Percentiles rank a stretch among this genome's conserved stretches.
Conservation (phyloP, 2,113 vertebrate genomes). For the Macroglossus sobrinus region DNA sequence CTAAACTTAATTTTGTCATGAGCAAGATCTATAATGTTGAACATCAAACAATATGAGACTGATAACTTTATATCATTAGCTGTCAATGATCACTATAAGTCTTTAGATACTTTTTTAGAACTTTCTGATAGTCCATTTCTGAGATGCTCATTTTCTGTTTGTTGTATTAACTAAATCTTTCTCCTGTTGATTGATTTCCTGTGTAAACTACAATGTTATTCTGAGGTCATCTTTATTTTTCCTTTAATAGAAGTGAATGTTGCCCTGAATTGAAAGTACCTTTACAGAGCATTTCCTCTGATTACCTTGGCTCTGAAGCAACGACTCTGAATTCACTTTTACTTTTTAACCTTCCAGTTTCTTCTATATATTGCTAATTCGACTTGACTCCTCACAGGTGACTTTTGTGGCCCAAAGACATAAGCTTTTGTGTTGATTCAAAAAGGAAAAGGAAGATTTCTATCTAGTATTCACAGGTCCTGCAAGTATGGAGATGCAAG, state of each 20-base stretch:
- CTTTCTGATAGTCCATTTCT: not conserved
- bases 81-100: not conserved
- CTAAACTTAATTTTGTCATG: not conserved
- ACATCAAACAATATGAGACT: not conserved
- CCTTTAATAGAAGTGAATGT: not conserved
- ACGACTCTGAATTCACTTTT: not conserved
- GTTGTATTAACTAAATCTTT: not conserved
- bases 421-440: not conserved
- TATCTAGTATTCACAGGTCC: not conserved
- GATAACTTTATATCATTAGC: not conserved
- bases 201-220: not conserved
- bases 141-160: not conserved
- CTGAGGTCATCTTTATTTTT: not conserved
- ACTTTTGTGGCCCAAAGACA: not conserved
- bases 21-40: not conserved
- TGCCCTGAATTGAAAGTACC: not conserved
- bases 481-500: not conserved
- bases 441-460: not conserved
- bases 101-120: not conserved
- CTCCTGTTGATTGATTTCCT: not conserved
- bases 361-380: not conserved
- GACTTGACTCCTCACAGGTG: not conserved
- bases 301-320: not conserved
- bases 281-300: not conserved
- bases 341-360: not conserved